Evolutionary conservation across 2,888 invertebrate genomes (phyloP).

Genomic region (Trimorus sp.): DNA sequence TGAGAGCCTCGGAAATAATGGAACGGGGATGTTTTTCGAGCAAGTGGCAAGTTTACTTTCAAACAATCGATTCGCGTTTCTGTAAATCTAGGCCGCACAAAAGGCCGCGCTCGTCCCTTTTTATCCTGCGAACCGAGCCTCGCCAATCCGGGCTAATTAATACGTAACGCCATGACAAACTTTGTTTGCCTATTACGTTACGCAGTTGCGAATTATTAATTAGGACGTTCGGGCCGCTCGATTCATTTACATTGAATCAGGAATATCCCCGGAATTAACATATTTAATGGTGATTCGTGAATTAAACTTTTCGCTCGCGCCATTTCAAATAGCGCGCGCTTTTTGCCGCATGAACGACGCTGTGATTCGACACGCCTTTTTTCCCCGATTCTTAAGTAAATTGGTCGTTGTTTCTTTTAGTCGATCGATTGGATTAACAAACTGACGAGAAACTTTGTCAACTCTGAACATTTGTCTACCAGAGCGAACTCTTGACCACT

Average conservation of each 20-base stretch:
- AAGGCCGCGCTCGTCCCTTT: conserved; percentile 37
- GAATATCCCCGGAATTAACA: conserved; percentile 38
- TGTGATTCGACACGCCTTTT: not conserved
- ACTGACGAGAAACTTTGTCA: no score
- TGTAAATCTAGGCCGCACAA: conserved; percentile 56
- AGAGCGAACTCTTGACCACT: not conserved
- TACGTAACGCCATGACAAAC: conserved; percentile 34
- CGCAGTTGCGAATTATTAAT: conserved; percentile 51
- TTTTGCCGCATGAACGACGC: not conserved
- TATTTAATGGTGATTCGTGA: conserved; percentile 38
- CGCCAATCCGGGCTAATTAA: conserved; percentile 36
- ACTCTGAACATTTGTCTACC: not conserved
- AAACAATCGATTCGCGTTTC: conserved; percentile 65
- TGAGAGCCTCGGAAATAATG: conserved; percentile 67
- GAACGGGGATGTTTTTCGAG: conserved; percentile 67
- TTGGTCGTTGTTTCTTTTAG: no score
- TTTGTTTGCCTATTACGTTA: conserved; percentile 46
- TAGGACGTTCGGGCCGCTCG: conserved; percentile 21
- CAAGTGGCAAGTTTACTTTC: conserved; percentile 63
- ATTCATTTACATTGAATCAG: conserved; percentile 47
- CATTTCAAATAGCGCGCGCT: not conserved
- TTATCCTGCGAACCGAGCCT: conserved; percentile 19
- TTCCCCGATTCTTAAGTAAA: no score
- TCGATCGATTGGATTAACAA: no score
- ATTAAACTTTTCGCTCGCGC: conserved; percentile 24